Base-by-base conservation (phyloP, 37 sponge, comb jelly and placozoan genomes). In the Diacarnus erythraeanus region DNA sequence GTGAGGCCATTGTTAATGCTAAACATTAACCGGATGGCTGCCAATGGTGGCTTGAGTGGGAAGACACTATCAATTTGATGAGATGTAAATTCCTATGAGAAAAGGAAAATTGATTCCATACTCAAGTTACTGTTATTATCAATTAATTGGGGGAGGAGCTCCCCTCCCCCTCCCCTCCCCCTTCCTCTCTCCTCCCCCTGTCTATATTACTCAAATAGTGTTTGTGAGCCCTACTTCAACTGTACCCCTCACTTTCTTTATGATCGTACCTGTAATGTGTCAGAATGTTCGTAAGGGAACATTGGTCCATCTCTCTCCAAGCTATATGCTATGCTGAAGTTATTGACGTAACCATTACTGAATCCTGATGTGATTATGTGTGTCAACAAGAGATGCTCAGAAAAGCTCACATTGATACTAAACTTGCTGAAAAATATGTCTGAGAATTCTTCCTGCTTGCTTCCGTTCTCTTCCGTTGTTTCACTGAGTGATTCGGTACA, bases 341-440 rank as follows among this genome's bases (percentile, higher is more conserved):
- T 82, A 47, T 29, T 64, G 20, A 82, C 82, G 26, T 47, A 82
- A 25, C 47, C 51, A 39, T 82, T 64, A 34, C 29, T 12, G 37
- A 51, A 74, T 30, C 82, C 82, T 29, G 35, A 23, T 39, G 82
- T 58, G 18, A 64, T 4, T 25, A 82, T 12, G 18, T 44, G 44
- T 34, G 74, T 74, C 23, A 82, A 4, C 33, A 82, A 61, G 5
- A 82, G 37, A 23, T 74, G 82, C 56, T 82, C 65, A 23, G 82
- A 64, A 61, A 82, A 82, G 22, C 33, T 82, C 64, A 82, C 65
- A 77, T 64, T 64, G 44, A 77, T 64, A 20, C 42, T 38, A 41
- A 6, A 12, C 31, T 26, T 59, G 35, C 0, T 38, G 38, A 31
- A n/a, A 38, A 68, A 68, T 21, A 3, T 4, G 22, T 43, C 43